Evolutionary conservation across 64 coral and sea anemone species (phyloP).

Genomic region (Montipora foliosa): DNA sequence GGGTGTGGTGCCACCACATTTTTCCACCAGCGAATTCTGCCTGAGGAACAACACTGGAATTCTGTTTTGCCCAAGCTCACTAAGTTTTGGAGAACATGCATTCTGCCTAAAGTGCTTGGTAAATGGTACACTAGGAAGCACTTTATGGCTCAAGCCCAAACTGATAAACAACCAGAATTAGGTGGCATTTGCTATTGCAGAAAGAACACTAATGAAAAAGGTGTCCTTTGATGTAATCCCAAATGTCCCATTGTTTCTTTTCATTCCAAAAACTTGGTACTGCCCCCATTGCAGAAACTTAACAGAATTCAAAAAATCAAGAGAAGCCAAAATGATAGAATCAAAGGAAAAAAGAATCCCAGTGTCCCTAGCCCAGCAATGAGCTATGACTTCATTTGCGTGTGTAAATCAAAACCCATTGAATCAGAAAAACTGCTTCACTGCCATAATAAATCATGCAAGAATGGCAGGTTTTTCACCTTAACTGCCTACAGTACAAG

Average conservation of each 20-base stretch:
- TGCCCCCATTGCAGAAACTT: conserved; percentile 44
- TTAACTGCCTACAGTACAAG: conserved; percentile 18
- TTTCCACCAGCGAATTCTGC: conserved; percentile 12
- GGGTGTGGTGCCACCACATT: background rate
- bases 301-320: conserved; percentile 52
- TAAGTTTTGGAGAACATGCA: conserved; percentile 23
- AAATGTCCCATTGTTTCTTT: background rate
- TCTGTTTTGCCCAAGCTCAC: conserved; percentile 1
- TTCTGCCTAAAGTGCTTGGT: conserved; percentile 29
- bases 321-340: background rate
- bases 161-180: background rate
- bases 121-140: conserved; percentile 17
- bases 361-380: background rate
- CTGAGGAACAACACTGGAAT: conserved; percentile 16
- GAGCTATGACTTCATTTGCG: background rate
- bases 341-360: background rate
- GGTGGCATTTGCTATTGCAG: conserved; percentile 23
- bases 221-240: conserved; percentile 58
- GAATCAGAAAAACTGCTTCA: conserved; percentile 1
- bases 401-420: conserved; percentile 7
- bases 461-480: conserved; percentile 26
- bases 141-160: background rate
- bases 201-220: background rate
- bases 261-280: conserved; percentile 51
- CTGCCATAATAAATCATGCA: background rate